Percentiles rank a stretch among this genome's conserved stretches.
These are phyloP conservation scores for Cyrtonyx montezumae DNA, from an alignment of 2,113 vertebrate genomes.

Conservation along the genomic window DNA sequence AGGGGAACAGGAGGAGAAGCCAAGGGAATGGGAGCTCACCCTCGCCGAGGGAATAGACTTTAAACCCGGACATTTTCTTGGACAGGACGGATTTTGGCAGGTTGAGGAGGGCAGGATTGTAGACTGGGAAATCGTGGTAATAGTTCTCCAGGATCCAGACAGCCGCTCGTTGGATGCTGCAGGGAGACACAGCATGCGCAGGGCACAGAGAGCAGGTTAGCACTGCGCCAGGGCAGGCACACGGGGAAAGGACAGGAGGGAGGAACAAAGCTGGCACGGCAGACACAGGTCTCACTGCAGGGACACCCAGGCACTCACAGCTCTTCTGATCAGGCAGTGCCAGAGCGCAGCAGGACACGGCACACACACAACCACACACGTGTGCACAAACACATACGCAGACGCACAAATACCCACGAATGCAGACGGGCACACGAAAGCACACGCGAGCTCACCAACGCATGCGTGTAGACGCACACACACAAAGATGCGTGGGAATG, in stretches of 20 bases:
- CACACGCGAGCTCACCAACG: too few species aligned
- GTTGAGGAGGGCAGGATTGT: slow-evolving; percentile 95
- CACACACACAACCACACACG: neutral
- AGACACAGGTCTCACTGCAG: neutral
- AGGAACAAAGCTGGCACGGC: rapidly evolving
- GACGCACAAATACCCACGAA: rapidly evolving
- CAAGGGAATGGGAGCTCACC: slow-evolving; percentile 79
- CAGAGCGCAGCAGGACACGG: neutral
- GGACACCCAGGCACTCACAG: neutral
- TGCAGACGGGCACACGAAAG: rapidly evolving
- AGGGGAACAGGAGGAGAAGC: neutral
- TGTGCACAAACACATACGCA: rapidly evolving
- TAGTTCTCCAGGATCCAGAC: slow-evolving; percentile 97
- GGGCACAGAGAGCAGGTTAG: neutral
- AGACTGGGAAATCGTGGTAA: slow-evolving; percentile 95
- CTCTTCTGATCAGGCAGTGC: neutral
- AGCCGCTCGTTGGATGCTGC: slow-evolving; percentile 93
- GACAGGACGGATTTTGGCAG: slow-evolving; percentile 95
- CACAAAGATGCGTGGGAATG: too few species aligned
- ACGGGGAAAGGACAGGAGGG: neutral
- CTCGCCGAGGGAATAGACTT: slow-evolving; percentile 95
- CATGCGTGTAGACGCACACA: too few species aligned
- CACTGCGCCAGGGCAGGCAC: rapidly evolving
- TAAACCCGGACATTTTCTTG: slow-evolving; percentile 98
- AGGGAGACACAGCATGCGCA: neutral